These are phyloP conservation scores for Sylvia atricapilla DNA, from an alignment of 2,113 vertebrate species.

Conservation along the genomic window DNA sequence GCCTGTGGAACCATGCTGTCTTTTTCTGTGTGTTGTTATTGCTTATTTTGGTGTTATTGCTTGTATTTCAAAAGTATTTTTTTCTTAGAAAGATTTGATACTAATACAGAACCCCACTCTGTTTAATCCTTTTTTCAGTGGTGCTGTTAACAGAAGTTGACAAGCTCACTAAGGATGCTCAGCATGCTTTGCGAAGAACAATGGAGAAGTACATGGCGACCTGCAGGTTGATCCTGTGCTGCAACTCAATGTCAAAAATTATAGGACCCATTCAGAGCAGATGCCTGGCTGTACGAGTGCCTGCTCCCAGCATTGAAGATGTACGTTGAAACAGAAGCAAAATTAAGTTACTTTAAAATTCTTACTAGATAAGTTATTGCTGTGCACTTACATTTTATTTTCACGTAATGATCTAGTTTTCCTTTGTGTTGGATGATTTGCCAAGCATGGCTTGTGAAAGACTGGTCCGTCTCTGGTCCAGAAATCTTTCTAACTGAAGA, in stretches of 20 bases:
- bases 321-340: slow-evolving; percentile 63
- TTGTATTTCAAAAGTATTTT: not conserved
- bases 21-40: not conserved
- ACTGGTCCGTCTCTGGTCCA: not conserved
- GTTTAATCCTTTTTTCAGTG: slow-evolving; percentile 75
- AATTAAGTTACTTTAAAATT: not conserved
- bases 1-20: not conserved
- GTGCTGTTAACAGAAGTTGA: slow-evolving; percentile 95
- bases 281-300: slow-evolving; percentile 90
- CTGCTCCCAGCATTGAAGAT: slow-evolving; percentile 90
- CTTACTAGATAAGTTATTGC: not conserved
- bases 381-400: not conserved
- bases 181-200: slow-evolving; percentile 93
- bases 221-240: slow-evolving; percentile 92
- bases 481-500: not conserved
- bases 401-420: not conserved
- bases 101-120: not conserved
- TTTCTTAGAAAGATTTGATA: not conserved
- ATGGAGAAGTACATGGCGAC: slow-evolving; percentile 99
- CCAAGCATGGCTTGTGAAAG: not conserved
- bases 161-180: slow-evolving; percentile 94
- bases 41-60: not conserved
- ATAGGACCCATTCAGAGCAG: slow-evolving; percentile 92
- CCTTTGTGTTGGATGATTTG: not conserved
- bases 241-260: slow-evolving; percentile 96